phyloP scores from a whole-genome alignment of 1,140 invertebrate genomes.

The Pectinophora gossypiella region DNA sequence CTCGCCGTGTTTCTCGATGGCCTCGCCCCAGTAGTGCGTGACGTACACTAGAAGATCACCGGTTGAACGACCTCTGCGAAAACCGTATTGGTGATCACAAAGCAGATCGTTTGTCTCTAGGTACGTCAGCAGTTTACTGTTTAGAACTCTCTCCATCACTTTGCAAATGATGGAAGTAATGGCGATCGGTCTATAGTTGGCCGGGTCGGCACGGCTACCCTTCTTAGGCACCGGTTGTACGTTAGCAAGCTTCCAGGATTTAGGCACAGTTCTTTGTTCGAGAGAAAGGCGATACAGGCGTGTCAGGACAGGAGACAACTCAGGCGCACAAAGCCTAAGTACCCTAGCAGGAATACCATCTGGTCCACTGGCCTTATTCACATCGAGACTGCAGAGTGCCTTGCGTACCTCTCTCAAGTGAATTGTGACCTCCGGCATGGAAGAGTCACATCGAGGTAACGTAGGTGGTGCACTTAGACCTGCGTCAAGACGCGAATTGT shows the following conservation, averaged over 20 bases:
- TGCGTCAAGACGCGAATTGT: too few relatives aligned
- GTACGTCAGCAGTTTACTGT: not conserved
- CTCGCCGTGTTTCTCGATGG: not conserved
- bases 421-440: constrained; percentile 2
- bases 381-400: constrained; percentile 1
- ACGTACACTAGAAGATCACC: not conserved
- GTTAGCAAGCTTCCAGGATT: not conserved
- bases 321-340: constrained; percentile 3
- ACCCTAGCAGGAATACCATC: constrained; percentile 9
- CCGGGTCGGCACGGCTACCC: not conserved
- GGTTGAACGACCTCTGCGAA: not conserved
- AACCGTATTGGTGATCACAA: too few relatives aligned
- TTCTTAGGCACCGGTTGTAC: not conserved
- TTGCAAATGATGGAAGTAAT: not conserved
- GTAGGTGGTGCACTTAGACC: too few relatives aligned
- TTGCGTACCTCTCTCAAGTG: constrained; percentile 9
- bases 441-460: not conserved
- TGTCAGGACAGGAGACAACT: constrained; percentile 10
- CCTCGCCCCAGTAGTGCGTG: not conserved
- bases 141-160: not conserved
- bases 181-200: not conserved
- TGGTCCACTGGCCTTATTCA: constrained; percentile 9
- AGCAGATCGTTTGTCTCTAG: too few relatives aligned
- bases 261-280: not conserved
- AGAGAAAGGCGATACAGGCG: constrained; percentile 9